Evolutionary conservation across 2,113 vertebrate genomes (phyloP).

Genomic region (Sinocyclocheilus maitianheensis): DNA sequence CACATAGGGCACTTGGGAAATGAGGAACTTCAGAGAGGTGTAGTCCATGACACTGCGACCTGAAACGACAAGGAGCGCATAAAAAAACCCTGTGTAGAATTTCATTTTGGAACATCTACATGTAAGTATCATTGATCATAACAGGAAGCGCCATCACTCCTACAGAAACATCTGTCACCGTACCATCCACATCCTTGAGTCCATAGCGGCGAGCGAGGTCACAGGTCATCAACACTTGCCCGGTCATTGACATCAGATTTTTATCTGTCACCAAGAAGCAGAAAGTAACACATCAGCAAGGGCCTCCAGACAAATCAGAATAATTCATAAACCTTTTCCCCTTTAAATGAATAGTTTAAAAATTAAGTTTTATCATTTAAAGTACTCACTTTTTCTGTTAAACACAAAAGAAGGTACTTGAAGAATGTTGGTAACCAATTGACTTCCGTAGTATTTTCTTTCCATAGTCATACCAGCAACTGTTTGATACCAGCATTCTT

Average conservation of each 20-base stretch:
- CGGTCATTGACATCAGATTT: conserved; percentile 78
- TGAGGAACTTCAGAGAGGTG: conserved; percentile 72
- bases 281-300: no score
- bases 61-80: conserved; percentile 47
- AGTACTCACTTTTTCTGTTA: neutral
- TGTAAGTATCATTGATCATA: neutral
- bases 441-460: neutral
- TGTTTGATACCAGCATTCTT: no score
- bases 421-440: neutral
- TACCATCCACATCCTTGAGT: conserved; percentile 80
- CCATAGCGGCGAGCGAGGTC: conserved; percentile 79
- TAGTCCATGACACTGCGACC: conserved; percentile 70
- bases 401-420: neutral
- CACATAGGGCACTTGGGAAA: conserved; percentile 67
- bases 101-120: neutral
- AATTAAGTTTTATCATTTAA: neutral
- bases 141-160: no score
- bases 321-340: neutral
- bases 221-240: conserved; percentile 80
- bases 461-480: no score
- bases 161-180: neutral
- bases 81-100: neutral
- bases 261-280: conserved; percentile 64
- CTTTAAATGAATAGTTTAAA: neutral
- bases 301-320: no score